Evolutionary conservation across 2,113 vertebrate species (phyloP).

Genomic region (Marmota flaviventris): DNA sequence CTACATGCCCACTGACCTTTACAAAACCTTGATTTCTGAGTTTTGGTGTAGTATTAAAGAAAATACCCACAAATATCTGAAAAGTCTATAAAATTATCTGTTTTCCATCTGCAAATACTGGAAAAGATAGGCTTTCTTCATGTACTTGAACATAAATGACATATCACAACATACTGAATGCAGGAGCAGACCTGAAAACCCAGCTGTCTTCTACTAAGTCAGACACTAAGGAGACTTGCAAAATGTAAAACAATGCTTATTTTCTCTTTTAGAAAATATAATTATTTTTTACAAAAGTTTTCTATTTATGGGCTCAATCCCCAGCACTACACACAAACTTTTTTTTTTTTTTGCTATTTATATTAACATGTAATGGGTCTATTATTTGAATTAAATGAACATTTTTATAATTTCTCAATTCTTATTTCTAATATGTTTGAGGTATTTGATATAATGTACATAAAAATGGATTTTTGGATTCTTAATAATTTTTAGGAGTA

Average conservation of each 20-base stretch:
- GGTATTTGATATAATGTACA: neutral
- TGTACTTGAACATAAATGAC: slow-evolving; percentile 63
- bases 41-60: slow-evolving; percentile 65
- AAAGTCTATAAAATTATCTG: slow-evolving; percentile 63
- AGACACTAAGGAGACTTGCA: slow-evolving; percentile 56
- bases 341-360: neutral
- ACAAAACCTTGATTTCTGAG: slow-evolving; percentile 63
- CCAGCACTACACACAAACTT: too few relatives aligned
- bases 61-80: slow-evolving; percentile 65
- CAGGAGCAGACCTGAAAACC: slow-evolving; percentile 40
- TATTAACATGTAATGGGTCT: slow-evolving; percentile 9
- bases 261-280: slow-evolving; percentile 40
- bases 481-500: slow-evolving; percentile 35
- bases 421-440: slow-evolving; percentile 54
- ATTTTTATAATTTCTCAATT: slow-evolving; percentile 48
- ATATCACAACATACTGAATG: slow-evolving; percentile 64
- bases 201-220: slow-evolving; percentile 13
- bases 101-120: slow-evolving; percentile 62
- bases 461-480: slow-evolving; percentile 35
- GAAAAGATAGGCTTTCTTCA: slow-evolving; percentile 63
- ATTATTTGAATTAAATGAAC: slow-evolving; percentile 56
- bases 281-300: slow-evolving; percentile 12
- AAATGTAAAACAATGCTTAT: slow-evolving; percentile 1
- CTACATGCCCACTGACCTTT: slow-evolving; percentile 57
- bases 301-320: neutral